Evolutionary conservation across 1,140 invertebrate species (phyloP).

Genomic region (Cataglyphis hispanica): DNA sequence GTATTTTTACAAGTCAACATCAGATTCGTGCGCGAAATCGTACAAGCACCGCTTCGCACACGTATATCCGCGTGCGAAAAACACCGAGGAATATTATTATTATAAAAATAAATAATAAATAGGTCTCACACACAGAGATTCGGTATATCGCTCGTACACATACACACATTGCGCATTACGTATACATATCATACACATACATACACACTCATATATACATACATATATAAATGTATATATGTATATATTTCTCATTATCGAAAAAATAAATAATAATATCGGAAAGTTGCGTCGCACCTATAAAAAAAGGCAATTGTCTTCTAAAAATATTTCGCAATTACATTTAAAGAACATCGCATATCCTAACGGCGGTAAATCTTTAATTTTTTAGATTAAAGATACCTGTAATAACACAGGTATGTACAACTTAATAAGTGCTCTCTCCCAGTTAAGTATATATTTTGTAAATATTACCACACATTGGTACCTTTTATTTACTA

Average conservation of each 20-base stretch:
- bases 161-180: constrained; percentile 76
- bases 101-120: constrained; percentile 86
- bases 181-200: neutral
- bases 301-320: constrained; percentile 43
- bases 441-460: constrained; percentile 10
- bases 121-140: constrained; percentile 77
- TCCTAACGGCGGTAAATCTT: constrained; percentile 36
- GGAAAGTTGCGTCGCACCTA: constrained; percentile 22
- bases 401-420: constrained; percentile 44
- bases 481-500: neutral
- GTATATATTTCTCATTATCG: constrained; percentile 52
- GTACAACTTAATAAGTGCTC: constrained; percentile 47
- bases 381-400: constrained; percentile 40
- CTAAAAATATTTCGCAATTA: constrained; percentile 53
- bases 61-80: constrained; percentile 67
- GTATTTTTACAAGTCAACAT: constrained; percentile 84
- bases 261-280: constrained; percentile 71
- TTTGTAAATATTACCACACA: constrained; percentile 10
- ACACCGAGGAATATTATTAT: constrained; percentile 74
- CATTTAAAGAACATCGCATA: constrained; percentile 42
- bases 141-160: constrained; percentile 73
- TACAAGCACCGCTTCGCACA: constrained; percentile 83
- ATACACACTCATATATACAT: too few species aligned
- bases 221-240: too few species aligned
- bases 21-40: constrained; percentile 74